Conservation (phyloP, 2,888 invertebrate genomes). For the Marronus borbonicus region DNA sequence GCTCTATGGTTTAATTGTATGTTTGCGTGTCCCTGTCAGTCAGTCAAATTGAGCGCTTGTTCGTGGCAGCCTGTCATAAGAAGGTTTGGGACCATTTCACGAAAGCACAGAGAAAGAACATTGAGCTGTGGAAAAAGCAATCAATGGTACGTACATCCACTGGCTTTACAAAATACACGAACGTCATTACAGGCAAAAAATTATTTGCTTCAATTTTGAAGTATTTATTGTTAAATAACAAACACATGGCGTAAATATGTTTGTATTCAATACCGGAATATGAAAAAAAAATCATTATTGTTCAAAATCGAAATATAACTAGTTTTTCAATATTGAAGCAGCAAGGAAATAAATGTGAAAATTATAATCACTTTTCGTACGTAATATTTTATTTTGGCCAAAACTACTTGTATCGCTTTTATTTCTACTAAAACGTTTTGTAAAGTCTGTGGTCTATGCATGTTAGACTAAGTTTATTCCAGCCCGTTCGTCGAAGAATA, state of each 20-base stretch:
- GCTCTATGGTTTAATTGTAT: conserved; percentile 63
- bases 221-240: background rate
- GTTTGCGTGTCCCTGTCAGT: conserved; percentile 80
- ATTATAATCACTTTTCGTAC: background rate
- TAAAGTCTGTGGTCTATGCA: conserved; percentile 61
- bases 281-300: too few relatives aligned
- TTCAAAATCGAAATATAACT: background rate
- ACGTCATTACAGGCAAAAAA: conserved; percentile 4
- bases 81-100: conserved; percentile 99
- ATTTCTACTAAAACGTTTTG: conserved; percentile 51
- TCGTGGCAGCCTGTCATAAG: conserved; percentile 95
- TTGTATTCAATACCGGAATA: too few relatives aligned
- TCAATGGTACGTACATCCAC: conserved; percentile 83
- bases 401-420: conserved; percentile 2
- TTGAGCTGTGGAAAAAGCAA: conserved; percentile 98
- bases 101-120: conserved; percentile 98
- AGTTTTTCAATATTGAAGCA: conserved; percentile 35
- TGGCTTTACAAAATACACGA: conserved; percentile 57
- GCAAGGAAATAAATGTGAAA: conserved; percentile 7
- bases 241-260: background rate
- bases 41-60: conserved; percentile 99
- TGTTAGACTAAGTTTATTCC: conserved; percentile 57
- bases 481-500: conserved; percentile 50
- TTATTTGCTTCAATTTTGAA: conserved; percentile 29
- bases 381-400: background rate